These are phyloP conservation scores for Triplophysa rosa DNA, from an alignment of 2,113 vertebrate species.

Conservation along the genomic window DNA sequence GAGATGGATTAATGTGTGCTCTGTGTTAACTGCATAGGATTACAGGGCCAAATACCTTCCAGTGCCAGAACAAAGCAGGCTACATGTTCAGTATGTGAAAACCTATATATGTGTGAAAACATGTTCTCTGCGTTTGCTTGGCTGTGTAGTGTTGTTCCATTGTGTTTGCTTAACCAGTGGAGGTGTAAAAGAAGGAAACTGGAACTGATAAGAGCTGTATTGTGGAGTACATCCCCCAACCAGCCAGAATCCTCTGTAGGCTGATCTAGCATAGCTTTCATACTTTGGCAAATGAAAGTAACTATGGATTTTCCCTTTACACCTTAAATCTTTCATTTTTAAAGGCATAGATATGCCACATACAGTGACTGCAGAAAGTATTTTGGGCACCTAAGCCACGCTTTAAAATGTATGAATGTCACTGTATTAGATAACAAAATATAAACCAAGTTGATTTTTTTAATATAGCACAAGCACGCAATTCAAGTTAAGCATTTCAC, in stretches of 20 bases:
- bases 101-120: conserved; percentile 34
- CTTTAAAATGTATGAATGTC: too few relatives aligned
- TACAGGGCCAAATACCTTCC: conserved; percentile 47
- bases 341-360: too few relatives aligned
- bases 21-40: conserved; percentile 62
- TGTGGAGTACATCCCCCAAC: conserved; percentile 31
- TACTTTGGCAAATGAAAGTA: not conserved
- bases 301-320: not conserved
- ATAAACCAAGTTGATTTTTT: too few relatives aligned
- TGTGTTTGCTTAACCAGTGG: conserved; percentile 38
- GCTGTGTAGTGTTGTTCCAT: conserved; percentile 26
- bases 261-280: not conserved
- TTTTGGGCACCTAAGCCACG: too few relatives aligned
- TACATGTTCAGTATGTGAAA: conserved; percentile 40
- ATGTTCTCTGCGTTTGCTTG: conserved; percentile 35
- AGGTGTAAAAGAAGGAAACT: conserved; percentile 30
- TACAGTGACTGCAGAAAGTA: too few relatives aligned
- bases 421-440: too few relatives aligned
- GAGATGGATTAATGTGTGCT: conserved; percentile 64
- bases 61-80: conserved; percentile 42
- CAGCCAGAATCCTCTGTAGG: conserved; percentile 14
- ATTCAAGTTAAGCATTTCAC: too few relatives aligned
- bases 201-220: conserved; percentile 50
- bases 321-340: too few relatives aligned
- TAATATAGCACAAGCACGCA: too few relatives aligned